Base-by-base conservation (phyloP, 2,797 vertebrate genomes). In the Pogoniulus pusillus region DNA sequence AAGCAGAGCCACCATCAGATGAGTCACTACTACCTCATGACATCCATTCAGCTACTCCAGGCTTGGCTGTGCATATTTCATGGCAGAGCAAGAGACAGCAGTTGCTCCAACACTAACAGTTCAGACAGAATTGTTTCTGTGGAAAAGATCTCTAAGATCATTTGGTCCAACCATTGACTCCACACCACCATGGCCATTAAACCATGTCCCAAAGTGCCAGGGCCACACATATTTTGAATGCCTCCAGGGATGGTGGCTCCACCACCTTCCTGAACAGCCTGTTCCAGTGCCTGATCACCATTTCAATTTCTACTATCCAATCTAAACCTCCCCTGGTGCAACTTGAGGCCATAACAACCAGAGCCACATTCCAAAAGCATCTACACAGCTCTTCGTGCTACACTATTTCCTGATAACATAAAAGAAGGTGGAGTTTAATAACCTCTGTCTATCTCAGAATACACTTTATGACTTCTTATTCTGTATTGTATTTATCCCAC, bases 401-500 rank as follows among this genome's bases (percentile, higher is more conserved):
- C 45, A 10, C 64, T 30, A 3, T 57, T 76, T 66, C 68, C 47
- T 37, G 29, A 43, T 41, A 70, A 63, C 7, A 6, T 20, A 45
- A 54, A 85, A 77, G 45, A 71, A 84, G 49, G 29, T 16, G 32
- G 22, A 37, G 66, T 41, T 82, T 81, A 63, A 64, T 76, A 74
- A 62, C 35, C 7, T 12, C 88, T 4, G 1, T 91, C 70, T 82
- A 78, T 58, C 69, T 65, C 70, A 77, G 54, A 89, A 93, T 24
- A 91, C 2, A 15, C 43, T 93, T 86, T 85, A 79, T 27, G 37
- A 84, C 70, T 94, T 76, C 87, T 93, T 77, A 80, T 54, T 82
- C 68, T 29, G 5, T 19, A 82, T 75, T 87, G 75, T 95, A 85
- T 93, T 96, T 90, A 94, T 65, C 87, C 82, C 87, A 65, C 57